A percentile compares a stretch with the other conserved stretches of the same genome.
Conservation (phyloP, 2,888 invertebrate genomes). For the Eilema griseolum region DNA sequence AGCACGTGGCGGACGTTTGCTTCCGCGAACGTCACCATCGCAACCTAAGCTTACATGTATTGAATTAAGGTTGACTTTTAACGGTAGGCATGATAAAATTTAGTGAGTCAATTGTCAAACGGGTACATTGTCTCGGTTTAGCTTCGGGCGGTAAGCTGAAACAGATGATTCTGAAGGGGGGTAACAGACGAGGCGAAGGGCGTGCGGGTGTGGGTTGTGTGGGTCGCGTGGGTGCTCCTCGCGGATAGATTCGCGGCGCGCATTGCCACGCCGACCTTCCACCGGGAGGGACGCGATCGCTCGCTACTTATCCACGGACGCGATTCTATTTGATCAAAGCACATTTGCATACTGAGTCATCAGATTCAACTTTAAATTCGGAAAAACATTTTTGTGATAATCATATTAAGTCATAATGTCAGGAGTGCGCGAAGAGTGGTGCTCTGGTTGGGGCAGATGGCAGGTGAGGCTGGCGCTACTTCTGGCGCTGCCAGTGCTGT, state of each 20-base stretch:
- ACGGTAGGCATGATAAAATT: conserved; percentile 20
- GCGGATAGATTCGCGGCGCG: conserved; percentile 8
- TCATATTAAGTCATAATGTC: too few species aligned
- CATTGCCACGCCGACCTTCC: conserved; percentile 49
- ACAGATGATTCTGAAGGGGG: conserved; percentile 53
- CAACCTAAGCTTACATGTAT: conserved; percentile 16
- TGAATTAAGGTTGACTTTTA: conserved; percentile 16
- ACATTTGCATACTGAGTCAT: conserved; percentile 12
- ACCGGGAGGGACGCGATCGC: conserved; percentile 45
- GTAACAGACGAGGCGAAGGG: conserved; percentile 35
- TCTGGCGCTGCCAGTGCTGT: conserved; percentile 79
- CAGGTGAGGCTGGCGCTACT: conserved; percentile 77
- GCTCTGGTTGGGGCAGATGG: conserved; percentile 77
- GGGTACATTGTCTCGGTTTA: conserved; percentile 40
- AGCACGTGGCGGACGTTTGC: conserved; percentile 53
- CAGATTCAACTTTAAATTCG: conserved; percentile 5
- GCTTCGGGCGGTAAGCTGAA: conserved; percentile 33
- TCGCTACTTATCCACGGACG: conserved; percentile 10
- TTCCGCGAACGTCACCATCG: conserved; percentile 12
- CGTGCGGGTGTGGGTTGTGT: conserved; percentile 17
- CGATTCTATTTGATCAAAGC: conserved; percentile 11
- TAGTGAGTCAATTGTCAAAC: conserved; percentile 42
- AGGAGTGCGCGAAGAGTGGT: conserved; percentile 64
- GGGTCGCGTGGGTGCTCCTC: conserved; percentile 31
- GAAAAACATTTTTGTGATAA: conserved; percentile 1